These are phyloP conservation scores for Trichomalopsis sarcophagae DNA, from an alignment of 1,140 invertebrate genomes.

Conservation along the genomic window DNA sequence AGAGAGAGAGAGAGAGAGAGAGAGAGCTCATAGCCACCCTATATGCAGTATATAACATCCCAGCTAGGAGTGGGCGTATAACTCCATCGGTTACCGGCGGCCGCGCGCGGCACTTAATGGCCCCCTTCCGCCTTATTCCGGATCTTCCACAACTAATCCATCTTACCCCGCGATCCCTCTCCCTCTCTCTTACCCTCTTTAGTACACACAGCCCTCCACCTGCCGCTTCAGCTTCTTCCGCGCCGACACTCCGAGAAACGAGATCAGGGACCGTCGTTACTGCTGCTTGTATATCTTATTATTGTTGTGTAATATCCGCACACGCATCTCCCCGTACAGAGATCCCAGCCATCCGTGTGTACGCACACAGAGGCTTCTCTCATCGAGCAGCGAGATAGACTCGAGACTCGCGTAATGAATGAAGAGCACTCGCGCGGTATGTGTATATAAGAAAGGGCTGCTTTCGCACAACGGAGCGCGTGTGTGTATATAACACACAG, in stretches of 20 bases:
- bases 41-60: background rate
- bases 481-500: too few species aligned
- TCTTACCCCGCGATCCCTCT: slow-evolving; percentile 13
- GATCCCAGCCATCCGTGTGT: background rate
- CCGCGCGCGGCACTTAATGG: slow-evolving; percentile 1
- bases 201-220: background rate
- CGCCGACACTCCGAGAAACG: slow-evolving; percentile 8
- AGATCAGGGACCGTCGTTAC: background rate
- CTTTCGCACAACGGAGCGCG: too few species aligned
- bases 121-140: background rate
- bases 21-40: background rate
- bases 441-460: too few species aligned
- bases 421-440: background rate
- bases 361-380: background rate
- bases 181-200: background rate
- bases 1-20: background rate
- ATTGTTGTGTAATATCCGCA: background rate
- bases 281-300: background rate
- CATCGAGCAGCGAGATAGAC: background rate
- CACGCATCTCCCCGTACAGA: background rate
- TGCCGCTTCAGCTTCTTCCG: too few species aligned
- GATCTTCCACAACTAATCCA: slow-evolving; percentile 39
- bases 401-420: slow-evolving; percentile 15
- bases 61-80: slow-evolving; percentile 3
- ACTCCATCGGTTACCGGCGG: slow-evolving; percentile 24